These are phyloP conservation scores for Triplophysa tibetana DNA, from an alignment of 2,113 vertebrate genomes.

Conservation along the genomic window DNA sequence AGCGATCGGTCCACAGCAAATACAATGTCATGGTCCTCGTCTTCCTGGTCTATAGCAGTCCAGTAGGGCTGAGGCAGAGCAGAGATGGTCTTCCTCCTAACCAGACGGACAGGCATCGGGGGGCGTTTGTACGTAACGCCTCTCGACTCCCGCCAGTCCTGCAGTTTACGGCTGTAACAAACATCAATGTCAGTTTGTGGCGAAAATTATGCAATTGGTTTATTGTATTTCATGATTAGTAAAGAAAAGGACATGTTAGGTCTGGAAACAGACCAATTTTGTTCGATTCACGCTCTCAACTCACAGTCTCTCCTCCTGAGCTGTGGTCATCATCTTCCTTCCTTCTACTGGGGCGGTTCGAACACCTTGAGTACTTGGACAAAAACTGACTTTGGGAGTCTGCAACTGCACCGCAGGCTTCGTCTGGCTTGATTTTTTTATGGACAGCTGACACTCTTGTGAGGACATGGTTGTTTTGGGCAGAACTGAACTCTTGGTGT, in stretches of 20 bases:
- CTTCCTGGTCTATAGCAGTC: conserved; percentile 71
- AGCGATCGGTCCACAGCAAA: conserved; percentile 73
- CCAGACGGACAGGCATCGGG: conserved; percentile 74
- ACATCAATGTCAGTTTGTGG: background rate
- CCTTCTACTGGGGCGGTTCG: conserved; percentile 34
- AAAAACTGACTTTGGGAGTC: conserved; percentile 48
- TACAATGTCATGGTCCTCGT: conserved; percentile 70
- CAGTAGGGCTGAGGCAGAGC: conserved; percentile 66
- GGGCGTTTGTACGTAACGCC: conserved; percentile 91
- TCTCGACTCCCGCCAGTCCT: conserved; percentile 84
- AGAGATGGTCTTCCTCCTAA: conserved; percentile 52
- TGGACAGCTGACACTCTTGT: conserved; percentile 27
- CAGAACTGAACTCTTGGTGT: conserved; percentile 7
- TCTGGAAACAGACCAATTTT: background rate
- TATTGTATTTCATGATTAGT: background rate
- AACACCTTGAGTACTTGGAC: conserved; percentile 54
- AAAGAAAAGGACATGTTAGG: background rate
- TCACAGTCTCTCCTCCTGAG: conserved; percentile 75
- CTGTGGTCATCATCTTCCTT: conserved; percentile 56
- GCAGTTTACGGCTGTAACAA: conserved; percentile 78
- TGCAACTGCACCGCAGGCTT: background rate
- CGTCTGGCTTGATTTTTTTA: conserved; percentile 32
- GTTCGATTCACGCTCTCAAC: conserved; percentile 36
- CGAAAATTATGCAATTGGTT: too few relatives aligned
- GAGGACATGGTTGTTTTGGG: conserved; percentile 38